Evolutionary conservation across 1,140 invertebrate species (phyloP).

Genomic region (Platyscapa corneri): DNA sequence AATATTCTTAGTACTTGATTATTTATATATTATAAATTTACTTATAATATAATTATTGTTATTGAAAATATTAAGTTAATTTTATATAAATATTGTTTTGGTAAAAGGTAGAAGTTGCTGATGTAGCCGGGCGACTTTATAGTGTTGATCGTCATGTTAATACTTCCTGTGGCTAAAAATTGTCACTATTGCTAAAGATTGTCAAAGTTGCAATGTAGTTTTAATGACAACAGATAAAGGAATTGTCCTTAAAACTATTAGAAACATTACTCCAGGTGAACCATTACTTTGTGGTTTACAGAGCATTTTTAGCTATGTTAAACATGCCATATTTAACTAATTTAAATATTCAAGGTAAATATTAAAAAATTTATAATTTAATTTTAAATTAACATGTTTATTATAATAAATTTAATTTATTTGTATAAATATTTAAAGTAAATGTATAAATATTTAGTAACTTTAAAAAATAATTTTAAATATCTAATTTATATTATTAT

Average conservation of each 20-base stretch:
- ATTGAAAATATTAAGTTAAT: not conserved
- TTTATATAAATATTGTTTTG: not conserved
- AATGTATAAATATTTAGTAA: no score
- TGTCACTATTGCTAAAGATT: constrained; percentile 79
- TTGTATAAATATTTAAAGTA: not conserved
- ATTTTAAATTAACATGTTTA: not conserved
- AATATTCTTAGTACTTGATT: not conserved
- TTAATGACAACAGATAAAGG: constrained; percentile 68
- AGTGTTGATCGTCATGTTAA: constrained; percentile 23
- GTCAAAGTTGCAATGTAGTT: constrained; percentile 80
- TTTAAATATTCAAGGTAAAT: constrained; percentile 85
- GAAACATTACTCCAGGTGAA: constrained; percentile 76
- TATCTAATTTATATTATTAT: no score
- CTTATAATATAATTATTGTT: no score
- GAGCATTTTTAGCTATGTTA: constrained; percentile 82
- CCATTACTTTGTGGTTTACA: constrained; percentile 88
- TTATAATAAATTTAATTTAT: no score
- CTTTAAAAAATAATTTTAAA: not conserved
- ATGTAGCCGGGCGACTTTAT: constrained; percentile 37
- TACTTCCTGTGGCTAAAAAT: constrained; percentile 69
- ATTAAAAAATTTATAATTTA: no score
- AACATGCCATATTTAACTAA: constrained; percentile 88
- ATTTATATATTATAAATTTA: no score
- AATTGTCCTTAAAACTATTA: constrained; percentile 72
- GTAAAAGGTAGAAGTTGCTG: constrained; percentile 57